These are phyloP conservation scores for Heliocidaris erythrogramma DNA, from an alignment of 35 echinoderm and acorn worm species.

Conservation along the genomic window DNA sequence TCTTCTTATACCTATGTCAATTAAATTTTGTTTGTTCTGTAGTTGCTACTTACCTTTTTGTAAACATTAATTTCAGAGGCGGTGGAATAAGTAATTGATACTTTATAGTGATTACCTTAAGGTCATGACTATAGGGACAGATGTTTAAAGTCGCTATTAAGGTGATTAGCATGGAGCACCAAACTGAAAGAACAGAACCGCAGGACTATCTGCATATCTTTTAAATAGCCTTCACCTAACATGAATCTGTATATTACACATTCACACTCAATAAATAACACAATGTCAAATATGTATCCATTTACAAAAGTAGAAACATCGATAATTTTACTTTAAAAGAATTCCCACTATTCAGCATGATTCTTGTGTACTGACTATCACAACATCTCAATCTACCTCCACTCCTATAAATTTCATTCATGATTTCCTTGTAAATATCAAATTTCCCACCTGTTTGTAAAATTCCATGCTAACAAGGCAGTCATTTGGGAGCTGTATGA, in stretches of 20 bases:
- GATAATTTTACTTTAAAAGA: neutral
- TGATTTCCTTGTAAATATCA: neutral
- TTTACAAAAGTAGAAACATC: neutral
- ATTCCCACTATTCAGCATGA: neutral
- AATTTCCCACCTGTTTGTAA: neutral
- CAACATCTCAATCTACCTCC: neutral
- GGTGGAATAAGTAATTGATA: no score
- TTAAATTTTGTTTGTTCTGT: no score
- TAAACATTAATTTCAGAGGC: no score
- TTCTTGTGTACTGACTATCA: neutral
- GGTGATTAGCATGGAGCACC: no score
- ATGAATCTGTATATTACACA: neutral
- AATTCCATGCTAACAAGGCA: neutral
- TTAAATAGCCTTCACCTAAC: neutral
- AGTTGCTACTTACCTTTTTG: no score
- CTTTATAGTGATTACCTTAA: no score
- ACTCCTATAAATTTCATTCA: neutral
- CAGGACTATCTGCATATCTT: no score
- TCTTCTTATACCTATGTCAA: no score
- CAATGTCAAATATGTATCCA: neutral
- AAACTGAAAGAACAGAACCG: no score
- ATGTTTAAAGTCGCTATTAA: no score
- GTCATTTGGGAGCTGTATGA: neutral
- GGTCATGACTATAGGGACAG: no score
- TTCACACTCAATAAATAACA: neutral